Conservation (phyloP, 2,888 invertebrate species). For the Nebria salina region DNA sequence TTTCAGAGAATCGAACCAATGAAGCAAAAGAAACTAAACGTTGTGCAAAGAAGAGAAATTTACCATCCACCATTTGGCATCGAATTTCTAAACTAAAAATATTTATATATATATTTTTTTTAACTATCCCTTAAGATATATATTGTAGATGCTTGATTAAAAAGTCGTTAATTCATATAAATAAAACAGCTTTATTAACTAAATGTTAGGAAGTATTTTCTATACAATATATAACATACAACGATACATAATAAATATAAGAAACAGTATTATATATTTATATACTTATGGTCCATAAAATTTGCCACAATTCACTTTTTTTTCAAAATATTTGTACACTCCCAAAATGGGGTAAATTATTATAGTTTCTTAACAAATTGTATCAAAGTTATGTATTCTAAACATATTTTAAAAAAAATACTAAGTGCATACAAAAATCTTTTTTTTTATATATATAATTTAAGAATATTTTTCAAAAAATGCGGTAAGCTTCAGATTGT, state of each 20-base stretch:
- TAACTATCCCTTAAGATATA: background rate
- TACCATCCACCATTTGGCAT: conserved; percentile 55
- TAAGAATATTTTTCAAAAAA: background rate
- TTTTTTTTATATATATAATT: background rate
- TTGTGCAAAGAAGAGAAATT: conserved; percentile 36
- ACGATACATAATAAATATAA: conserved; percentile 22
- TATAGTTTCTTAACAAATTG: background rate
- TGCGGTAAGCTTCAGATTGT: background rate
- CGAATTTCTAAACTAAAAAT: conserved; percentile 52
- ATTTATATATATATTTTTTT: background rate
- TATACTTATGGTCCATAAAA: conserved; percentile 12
- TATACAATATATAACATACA: conserved; percentile 36
- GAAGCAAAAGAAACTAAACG: conserved; percentile 22
- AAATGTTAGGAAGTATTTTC: conserved; percentile 10
- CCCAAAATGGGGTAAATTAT: background rate
- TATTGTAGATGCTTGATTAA: too few relatives aligned
- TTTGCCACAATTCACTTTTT: background rate
- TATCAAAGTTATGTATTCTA: background rate
- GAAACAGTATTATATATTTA: conserved; percentile 10
- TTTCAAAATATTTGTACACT: background rate
- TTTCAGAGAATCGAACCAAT: conserved; percentile 50
- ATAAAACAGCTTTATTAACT: conserved; percentile 41
- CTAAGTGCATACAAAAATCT: background rate
- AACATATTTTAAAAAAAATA: background rate
- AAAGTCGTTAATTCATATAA: conserved; percentile 13